phyloP scores from a whole-genome alignment of 2,888 invertebrate species.

The Pseudococcus longispinus region DNA sequence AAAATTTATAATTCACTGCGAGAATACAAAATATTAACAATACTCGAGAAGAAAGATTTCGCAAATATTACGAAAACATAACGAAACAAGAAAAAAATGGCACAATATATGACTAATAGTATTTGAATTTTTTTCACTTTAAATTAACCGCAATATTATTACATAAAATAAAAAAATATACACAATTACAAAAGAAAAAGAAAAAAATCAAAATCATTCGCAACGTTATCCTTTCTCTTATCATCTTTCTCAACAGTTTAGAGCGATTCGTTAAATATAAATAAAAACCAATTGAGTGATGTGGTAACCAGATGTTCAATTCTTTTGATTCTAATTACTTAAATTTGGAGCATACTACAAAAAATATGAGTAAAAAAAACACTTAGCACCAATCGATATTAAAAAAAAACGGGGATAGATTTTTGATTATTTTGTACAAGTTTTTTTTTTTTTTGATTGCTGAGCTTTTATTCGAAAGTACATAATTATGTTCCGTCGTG shows the following conservation, averaged over 20 bases:
- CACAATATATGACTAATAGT: slow-evolving; percentile 51
- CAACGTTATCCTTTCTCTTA: neutral
- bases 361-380: neutral
- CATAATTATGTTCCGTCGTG: neutral
- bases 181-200: neutral
- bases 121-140: slow-evolving; percentile 32
- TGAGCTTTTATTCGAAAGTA: neutral
- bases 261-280: neutral
- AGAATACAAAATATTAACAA: neutral
- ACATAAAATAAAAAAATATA: neutral
- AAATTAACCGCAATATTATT: slow-evolving; percentile 34
- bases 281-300: neutral
- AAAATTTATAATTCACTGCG: neutral
- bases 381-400: neutral
- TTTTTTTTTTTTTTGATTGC: neutral
- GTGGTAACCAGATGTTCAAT: neutral
- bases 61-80: slow-evolving; percentile 29
- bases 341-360: neutral
- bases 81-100: slow-evolving; percentile 52
- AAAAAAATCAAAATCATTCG: neutral
- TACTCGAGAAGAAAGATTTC: slow-evolving; percentile 4
- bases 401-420: neutral
- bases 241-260: neutral
- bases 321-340: neutral
- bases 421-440: neutral